These are phyloP conservation scores for Theocolax elegans DNA, from an alignment of 1,140 invertebrate species.

Conservation along the genomic window DNA sequence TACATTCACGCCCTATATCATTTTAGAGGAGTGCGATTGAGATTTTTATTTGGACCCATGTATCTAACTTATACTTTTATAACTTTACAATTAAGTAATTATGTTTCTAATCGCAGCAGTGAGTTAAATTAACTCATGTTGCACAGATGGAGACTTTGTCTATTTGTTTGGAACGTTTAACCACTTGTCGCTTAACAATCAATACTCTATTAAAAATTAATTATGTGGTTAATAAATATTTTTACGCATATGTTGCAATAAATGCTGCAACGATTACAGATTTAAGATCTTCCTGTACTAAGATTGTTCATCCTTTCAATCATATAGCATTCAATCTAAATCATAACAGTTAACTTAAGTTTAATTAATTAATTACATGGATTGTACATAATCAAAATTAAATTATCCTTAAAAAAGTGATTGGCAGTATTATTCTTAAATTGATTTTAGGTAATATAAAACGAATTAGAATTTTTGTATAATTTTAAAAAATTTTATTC, in stretches of 20 bases:
- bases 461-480: too few relatives aligned
- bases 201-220: background rate
- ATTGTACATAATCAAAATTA: background rate
- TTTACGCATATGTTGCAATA: slow-evolving; percentile 9
- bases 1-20: slow-evolving; percentile 32
- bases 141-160: background rate
- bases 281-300: too few relatives aligned
- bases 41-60: slow-evolving; percentile 14
- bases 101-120: too few relatives aligned
- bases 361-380: background rate
- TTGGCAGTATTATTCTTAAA: slow-evolving; percentile 11
- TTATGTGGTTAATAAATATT: background rate
- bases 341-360: too few relatives aligned
- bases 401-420: slow-evolving; percentile 6
- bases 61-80: slow-evolving; percentile 21
- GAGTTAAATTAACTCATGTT: slow-evolving; percentile 44
- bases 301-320: too few relatives aligned
- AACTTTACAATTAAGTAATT: slow-evolving; percentile 40
- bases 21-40: slow-evolving; percentile 34
- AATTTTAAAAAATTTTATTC: too few relatives aligned
- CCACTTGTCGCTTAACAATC: slow-evolving; percentile 8
- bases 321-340: too few relatives aligned
- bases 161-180: slow-evolving; percentile 12
- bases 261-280: background rate
- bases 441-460: too few relatives aligned